phyloP scores from a whole-genome alignment of 1,140 invertebrate genomes.

The Trichonephila clavata region DNA sequence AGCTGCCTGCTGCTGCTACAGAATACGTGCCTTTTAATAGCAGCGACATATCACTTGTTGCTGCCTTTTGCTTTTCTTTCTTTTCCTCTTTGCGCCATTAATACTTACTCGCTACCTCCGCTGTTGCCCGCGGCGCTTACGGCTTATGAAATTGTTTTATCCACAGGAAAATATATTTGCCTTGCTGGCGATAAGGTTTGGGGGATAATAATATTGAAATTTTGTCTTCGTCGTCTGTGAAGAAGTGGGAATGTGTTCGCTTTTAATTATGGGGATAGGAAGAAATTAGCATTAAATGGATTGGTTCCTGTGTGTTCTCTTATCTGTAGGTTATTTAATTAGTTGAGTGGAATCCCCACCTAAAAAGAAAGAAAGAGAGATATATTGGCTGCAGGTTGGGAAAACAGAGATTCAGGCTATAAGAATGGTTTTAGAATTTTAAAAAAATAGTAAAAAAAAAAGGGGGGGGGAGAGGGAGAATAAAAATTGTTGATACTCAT shows the following conservation, averaged over 20 bases:
- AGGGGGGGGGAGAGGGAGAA: no score
- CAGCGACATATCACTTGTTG: constrained; percentile 64
- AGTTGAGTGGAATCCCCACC: no score
- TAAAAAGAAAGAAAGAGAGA: no score
- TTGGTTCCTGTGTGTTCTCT: no score
- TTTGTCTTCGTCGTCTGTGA: not conserved
- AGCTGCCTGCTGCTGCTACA: not conserved
- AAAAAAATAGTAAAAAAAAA: no score
- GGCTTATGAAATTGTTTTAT: constrained; percentile 67
- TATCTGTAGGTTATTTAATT: no score
- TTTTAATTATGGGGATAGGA: not conserved
- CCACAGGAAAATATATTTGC: constrained; percentile 41
- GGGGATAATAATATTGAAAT: not conserved
- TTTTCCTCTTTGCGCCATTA: not conserved
- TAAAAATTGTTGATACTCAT: no score
- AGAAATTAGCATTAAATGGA: no score
- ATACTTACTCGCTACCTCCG: not conserved
- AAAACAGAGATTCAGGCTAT: no score
- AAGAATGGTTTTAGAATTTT: no score
- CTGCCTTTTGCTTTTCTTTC: not conserved
- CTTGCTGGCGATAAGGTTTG: not conserved
- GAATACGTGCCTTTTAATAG: constrained; percentile 58
- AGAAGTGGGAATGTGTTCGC: not conserved
- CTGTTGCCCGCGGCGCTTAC: constrained; percentile 46
- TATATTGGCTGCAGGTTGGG: no score